phyloP scores from a whole-genome alignment of 2,888 invertebrate genomes.

The Caenorhabditis becei region DNA sequence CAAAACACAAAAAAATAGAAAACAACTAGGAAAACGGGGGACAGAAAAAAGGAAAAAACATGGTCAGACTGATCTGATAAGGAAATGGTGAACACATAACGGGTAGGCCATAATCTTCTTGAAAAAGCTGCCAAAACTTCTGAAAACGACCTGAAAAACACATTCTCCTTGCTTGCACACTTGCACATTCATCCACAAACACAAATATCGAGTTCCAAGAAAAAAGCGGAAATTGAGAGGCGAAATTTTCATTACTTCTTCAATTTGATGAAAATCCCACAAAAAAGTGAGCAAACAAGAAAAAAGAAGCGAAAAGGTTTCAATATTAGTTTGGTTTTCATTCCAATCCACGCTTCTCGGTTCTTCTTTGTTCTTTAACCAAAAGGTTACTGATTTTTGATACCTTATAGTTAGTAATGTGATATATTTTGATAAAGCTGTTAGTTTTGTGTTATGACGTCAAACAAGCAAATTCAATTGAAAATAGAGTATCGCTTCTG shows the following conservation, averaged over 20 bases:
- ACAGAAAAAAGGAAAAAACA: too few relatives aligned
- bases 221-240: constrained; percentile 13
- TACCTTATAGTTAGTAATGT: too few relatives aligned
- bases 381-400: too few relatives aligned
- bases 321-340: constrained; percentile 35
- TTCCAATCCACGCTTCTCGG: neutral
- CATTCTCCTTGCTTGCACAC: neutral
- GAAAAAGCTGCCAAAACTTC: neutral
- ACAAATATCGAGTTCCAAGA: constrained; percentile 31
- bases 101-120: too few relatives aligned
- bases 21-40: neutral
- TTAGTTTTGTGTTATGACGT: too few relatives aligned
- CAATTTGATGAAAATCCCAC: constrained; percentile 48
- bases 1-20: constrained; percentile 1
- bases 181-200: neutral
- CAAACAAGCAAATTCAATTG: too few relatives aligned
- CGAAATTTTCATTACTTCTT: constrained; percentile 36
- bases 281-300: constrained; percentile 47
- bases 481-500: neutral
- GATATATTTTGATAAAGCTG: too few relatives aligned
- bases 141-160: neutral
- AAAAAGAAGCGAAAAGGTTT: constrained; percentile 38
- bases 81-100: neutral
- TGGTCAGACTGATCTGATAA: neutral
- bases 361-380: too few relatives aligned